Evolutionary conservation across 2,888 invertebrate genomes (phyloP).

Genomic region (Cremastinae sp.): DNA sequence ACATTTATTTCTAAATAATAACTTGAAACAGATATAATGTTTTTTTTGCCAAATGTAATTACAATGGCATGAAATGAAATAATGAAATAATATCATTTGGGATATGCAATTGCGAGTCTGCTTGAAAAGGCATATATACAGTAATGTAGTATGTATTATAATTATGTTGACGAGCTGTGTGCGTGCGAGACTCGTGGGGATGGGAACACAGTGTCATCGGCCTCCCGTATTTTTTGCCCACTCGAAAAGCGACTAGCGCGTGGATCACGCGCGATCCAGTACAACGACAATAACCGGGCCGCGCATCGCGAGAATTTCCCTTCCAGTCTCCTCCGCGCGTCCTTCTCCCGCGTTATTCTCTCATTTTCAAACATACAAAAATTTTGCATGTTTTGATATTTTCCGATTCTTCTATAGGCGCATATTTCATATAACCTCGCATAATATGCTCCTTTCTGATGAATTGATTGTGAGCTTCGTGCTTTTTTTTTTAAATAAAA

Average conservation of each 20-base stretch:
- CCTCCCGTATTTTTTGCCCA: conserved; percentile 47
- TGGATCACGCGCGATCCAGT: conserved; percentile 46
- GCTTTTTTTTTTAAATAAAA: too few species aligned
- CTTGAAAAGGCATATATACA: conserved; percentile 29
- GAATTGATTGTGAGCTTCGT: too few species aligned
- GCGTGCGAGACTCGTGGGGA: conserved; percentile 39
- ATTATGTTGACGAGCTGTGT: conserved; percentile 27
- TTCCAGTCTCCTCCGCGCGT: conserved; percentile 38
- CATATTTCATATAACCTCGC: too few species aligned
- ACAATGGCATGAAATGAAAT: not conserved
- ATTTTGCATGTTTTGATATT: too few species aligned
- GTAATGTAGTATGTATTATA: too few species aligned
- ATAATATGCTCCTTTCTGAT: too few species aligned
- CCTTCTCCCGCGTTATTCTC: conserved; percentile 8
- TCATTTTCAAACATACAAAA: conserved; percentile 1
- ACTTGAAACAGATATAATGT: too few species aligned
- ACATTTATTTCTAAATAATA: too few species aligned
- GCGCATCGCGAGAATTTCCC: conserved; percentile 26
- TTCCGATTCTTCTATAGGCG: too few species aligned
- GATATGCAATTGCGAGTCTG: conserved; percentile 15
- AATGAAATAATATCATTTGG: not conserved
- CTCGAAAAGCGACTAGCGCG: conserved; percentile 41
- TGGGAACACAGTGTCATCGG: conserved; percentile 59
- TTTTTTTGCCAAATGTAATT: too few species aligned
- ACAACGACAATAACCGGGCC: conserved; percentile 33